Base-by-base conservation (phyloP, 2,797 vertebrate species). In the Microchirus variegatus region DNA sequence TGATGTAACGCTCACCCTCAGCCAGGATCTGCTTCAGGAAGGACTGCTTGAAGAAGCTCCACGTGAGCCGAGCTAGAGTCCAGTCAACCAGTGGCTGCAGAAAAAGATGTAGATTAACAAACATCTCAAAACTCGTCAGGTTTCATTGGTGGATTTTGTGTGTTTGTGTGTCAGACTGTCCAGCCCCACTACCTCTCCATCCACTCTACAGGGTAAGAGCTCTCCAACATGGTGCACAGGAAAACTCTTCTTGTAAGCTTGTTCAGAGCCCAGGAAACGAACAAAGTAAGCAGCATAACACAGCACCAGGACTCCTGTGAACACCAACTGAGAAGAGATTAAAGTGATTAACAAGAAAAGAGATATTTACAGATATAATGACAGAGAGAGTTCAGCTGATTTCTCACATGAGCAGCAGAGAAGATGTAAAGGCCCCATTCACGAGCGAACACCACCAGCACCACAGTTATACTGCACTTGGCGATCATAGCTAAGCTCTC, bases 41-140 rank as follows among this genome's bases (percentile, higher is more conserved):
- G 50, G 97, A 99, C 53, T 99, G 98, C 78, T 99, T 97, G 88
- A 96, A 99, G 92, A 99, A 99, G 86, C 96, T 98, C 97, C 96
- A 99, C 1, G 96, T 97, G 82, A 99, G 67, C 51, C 84, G 81
- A 59, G 96, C 94, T 75, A 98, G 90, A 53, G 87, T 93, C 95
- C 94, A 93, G 74, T 98, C 94, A 19, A 99, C 57, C 75, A 95
- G 86, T 0, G 92, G 88, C 97, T 99, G 54, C 12, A 77, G 45
- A 67, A 78, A 70, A 43, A 76, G 15, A 41, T 11, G 10, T 1
- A 3, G 36, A 38, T 38, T 38, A 1, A 0, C 6, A 19, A 47
- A 45, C 5, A 46, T 42, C 1, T 19, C 0, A 31, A 31, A 31
- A 31, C 5, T 31, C 31, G 31, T 40, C 15, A 2, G 11, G 38